Evolutionary conservation across 2,113 vertebrate genomes (phyloP).

Genomic region (Spizaetus ornatus): DNA sequence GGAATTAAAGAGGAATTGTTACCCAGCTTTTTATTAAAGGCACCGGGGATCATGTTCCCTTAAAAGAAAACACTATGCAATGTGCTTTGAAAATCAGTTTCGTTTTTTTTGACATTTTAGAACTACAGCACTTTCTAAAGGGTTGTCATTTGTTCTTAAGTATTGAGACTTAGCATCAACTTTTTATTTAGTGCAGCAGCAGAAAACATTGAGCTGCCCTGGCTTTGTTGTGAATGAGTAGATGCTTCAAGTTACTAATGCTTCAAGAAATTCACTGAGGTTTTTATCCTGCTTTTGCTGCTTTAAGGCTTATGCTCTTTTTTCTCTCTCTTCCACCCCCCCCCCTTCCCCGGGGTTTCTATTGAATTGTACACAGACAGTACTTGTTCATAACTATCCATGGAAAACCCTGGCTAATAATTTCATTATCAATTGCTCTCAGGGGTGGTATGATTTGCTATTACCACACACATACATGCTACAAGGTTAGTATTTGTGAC

Average conservation of each 20-base stretch:
- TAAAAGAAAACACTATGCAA: constrained; percentile 15
- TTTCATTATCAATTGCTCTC: not conserved
- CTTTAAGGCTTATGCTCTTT: not conserved
- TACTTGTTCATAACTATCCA: not conserved
- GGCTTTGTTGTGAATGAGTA: constrained; percentile 11
- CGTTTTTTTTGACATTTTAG: constrained; percentile 27
- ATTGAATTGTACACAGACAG: not conserved
- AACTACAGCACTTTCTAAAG: not conserved
- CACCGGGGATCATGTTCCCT: constrained; percentile 27
- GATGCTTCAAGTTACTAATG: constrained; percentile 43
- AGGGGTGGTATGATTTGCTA: not conserved
- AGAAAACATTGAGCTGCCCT: constrained; percentile 13
- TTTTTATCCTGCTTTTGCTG: constrained; percentile 42
- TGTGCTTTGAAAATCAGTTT: constrained; percentile 43
- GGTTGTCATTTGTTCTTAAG: constrained; percentile 30
- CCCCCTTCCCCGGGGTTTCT: not conserved
- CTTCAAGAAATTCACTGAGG: constrained; percentile 7
- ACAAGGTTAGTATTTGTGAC: not conserved
- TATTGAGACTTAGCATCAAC: not conserved
- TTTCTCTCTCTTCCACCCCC: not conserved
- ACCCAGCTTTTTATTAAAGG: constrained; percentile 53
- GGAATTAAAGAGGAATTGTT: constrained; percentile 53
- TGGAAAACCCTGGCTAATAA: not conserved
- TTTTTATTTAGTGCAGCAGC: constrained; percentile 28
- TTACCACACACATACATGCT: not conserved